These are phyloP conservation scores for Clarias laeviceps DNA, from an alignment of 2,797 vertebrate genomes.

Conservation along the genomic window DNA sequence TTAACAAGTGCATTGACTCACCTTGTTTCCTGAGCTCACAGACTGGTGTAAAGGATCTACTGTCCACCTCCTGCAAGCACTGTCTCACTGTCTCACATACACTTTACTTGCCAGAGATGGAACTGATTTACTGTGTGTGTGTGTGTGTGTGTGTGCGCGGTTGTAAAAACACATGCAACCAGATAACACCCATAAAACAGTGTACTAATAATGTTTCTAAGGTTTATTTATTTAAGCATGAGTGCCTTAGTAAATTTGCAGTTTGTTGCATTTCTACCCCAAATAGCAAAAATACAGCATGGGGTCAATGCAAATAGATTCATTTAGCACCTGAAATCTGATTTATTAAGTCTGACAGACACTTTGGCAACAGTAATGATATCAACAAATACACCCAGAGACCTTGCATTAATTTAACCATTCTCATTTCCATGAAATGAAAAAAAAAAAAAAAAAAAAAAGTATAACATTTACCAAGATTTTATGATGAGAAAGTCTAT, in stretches of 20 bases:
- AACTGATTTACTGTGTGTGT: no score
- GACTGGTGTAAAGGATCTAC: constrained; percentile 25
- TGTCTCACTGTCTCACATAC: neutral
- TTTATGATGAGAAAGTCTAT: neutral
- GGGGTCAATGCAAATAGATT: neutral
- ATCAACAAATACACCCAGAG: neutral
- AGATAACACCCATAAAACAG: neutral
- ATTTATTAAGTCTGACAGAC: neutral
- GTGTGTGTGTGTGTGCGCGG: no score
- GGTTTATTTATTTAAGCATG: neutral
- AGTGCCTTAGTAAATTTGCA: neutral
- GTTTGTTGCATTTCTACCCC: neutral
- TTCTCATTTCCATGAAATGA: neutral
- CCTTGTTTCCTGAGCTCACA: constrained; percentile 38
- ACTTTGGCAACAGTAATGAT: neutral
- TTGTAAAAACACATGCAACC: neutral
- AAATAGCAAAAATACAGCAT: no score
- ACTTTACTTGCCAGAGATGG: neutral
- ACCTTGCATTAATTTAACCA: neutral
- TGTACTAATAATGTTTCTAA: neutral
- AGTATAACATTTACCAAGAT: neutral
- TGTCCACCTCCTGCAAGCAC: constrained; percentile 19
- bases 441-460: no score
- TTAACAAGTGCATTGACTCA: constrained; percentile 59
- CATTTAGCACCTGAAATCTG: neutral